Evolutionary conservation across 2,888 invertebrate species (phyloP), one percentile per base, ranked within the genome.

Genomic region (Portevinia maculata): DNA sequence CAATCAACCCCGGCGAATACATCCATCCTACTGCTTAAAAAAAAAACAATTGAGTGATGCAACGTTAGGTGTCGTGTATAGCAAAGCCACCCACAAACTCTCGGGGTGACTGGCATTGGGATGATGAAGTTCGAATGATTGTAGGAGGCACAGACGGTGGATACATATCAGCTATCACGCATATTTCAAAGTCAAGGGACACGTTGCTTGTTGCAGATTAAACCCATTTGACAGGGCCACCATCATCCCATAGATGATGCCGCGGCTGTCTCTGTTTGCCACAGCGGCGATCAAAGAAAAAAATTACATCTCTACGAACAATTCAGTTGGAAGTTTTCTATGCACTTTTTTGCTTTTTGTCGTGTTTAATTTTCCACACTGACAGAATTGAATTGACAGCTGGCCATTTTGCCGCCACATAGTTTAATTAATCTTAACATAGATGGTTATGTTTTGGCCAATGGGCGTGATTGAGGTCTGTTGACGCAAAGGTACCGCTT

Each of bases 341-440:
- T 50, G 57, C 21, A 46, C 57, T 75, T 69, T 79, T 81, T 70
- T 53, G 70, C 64, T 48, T 64, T 60, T 76, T 76, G 81, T 76
- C 81, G 59, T 53, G 59, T 81, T 81, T 52, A 64, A 70, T 76
- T 81, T 70, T 76, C 53, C 64, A 70, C 64, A 11, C 76, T 70
- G 70, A 44, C 70, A 70, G 59, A 64, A 81, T 70, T 53, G 48
- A 41, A 76, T 13, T 76, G 81, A 81, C 81, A 53, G 57, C 24
- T 48, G 46, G 19, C 53, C 55, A 74, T 69, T 74, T 75, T 65
- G 76, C 37, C 28, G 76, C 19, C 64, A 59, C 76, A 65, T 9
- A 48, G 70, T 70, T 81, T 57, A 81, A 81, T 81, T 76, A 70
- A 81, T 70, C 70, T 53, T 44, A 65, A 76, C 76, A 70, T 65